Base-by-base conservation (phyloP, 2,888 invertebrate species). In the Doris montereyensis region DNA sequence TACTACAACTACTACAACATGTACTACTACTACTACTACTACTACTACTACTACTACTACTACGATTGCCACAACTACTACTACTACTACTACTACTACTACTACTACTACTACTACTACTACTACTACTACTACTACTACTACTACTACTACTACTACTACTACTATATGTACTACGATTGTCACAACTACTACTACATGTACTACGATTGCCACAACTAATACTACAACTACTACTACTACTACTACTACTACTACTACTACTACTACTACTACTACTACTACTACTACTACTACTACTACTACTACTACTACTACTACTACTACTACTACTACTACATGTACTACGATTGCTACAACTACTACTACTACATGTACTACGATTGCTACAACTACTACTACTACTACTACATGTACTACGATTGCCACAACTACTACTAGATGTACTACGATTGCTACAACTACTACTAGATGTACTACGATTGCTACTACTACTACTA, bases 101-200 rank as follows among this genome's bases (percentile, higher is more conserved):
- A 76, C 26, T 76, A 65, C 65, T 76, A 76, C 65, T 76, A 76
- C 32, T 76, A 76, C 35, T 65, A 76, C 35, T 65, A 76, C 65
- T 76, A 67, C 35, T 41, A 34, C 30, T 65, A 65, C 65, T 65
- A 76, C 62, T 76, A 65, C 62, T 52, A 52, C 52, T 13, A 52
- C 52, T 52, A 52, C 13, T 13, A 52, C 52, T 52, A 76, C 62
- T n/a, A 62, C 62, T 62, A 62, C 62, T 62, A 62, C 62, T 62
- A 62, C 62, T 62, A 1, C 62, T n/a, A n/a, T n/a, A n/a, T n/a
- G n/a, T n/a, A n/a, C n/a, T n/a, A n/a, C n/a, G n/a, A n/a, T n/a
- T n/a, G n/a, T 17, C n/a, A 1, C 30, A 8, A 68, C 68, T 68
- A 68, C 8, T 28, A 30, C 30, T 0, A 24, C 26, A n/a, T 24